Evolutionary conservation across 2,888 invertebrate genomes (phyloP), one percentile per base, ranked within the genome.

Genomic region (Agriotes lineatus): DNA sequence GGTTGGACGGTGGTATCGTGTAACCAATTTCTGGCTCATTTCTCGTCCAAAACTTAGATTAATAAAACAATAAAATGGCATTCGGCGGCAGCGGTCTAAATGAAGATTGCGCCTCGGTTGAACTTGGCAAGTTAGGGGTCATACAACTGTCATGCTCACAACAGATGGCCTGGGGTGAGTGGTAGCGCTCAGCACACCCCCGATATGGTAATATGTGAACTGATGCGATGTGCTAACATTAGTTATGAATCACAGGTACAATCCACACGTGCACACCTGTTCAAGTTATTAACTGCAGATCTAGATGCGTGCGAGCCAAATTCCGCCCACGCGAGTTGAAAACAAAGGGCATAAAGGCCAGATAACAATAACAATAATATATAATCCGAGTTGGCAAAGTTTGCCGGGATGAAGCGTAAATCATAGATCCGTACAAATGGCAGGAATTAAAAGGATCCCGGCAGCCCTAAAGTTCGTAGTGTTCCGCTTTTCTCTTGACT

Each of bases 401-500:
- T 60, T 48, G 48, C 20, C 12, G 33, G 9, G 19, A 10, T 16
- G 9, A 1, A 35, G 16, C 45, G 48, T 63, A 63, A 63, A 56
- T 63, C 63, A 56, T 56, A 45, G 45, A 52, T 56, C 14, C 54
- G 56, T 35, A 63, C 63, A 63, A 63, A 63, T 63, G 35, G 48
- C 22, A 33, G 64, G 48, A 57, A 64, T 57, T 57, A 45, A 63
- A 56, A 63, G 56, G 54, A 56, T 54, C 39, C 44, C 37, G 37
- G 56, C 48, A 64, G 42, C 14, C 14, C 33, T 81, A 81, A 81
- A 81, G 77, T 75, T 76, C 75, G 78, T 77, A 75, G 77, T 77
- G 76, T 77, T 81, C 78, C 79, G 79, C 79, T 80, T 79, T 80
- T 78, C 80, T 79, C 81, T 81, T 76, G 78, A 77, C 74, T 80